Evolutionary conservation across 2,888 invertebrate species (phyloP).

Genomic region (Acholoe squamosa): DNA sequence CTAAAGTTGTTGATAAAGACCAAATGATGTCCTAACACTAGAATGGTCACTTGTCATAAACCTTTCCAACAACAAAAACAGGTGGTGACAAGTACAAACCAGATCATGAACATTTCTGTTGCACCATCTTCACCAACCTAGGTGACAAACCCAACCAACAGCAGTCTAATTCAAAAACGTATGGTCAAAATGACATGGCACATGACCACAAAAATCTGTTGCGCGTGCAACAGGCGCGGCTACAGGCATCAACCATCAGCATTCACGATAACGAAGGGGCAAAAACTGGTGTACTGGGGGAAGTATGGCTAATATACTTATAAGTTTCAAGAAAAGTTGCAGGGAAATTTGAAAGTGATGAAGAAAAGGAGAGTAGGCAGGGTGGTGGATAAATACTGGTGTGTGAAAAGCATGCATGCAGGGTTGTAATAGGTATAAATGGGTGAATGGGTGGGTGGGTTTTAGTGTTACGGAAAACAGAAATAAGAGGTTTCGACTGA

Average conservation of each 20-base stretch:
- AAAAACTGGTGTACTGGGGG: not conserved
- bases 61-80: not conserved
- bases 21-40: not conserved
- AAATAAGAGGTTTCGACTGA: slow-evolving; percentile 52
- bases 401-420: slow-evolving; percentile 44
- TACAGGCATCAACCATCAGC: slow-evolving; percentile 7
- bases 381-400: not conserved
- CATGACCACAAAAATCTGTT: slow-evolving; percentile 17
- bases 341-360: not conserved
- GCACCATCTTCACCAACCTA: too few relatives aligned
- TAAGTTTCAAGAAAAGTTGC: not conserved
- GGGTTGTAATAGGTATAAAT: not conserved
- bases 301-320: not conserved
- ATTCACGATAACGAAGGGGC: not conserved
- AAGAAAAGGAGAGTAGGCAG: not conserved
- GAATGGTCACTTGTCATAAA: not conserved
- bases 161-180: too few relatives aligned
- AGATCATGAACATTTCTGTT: not conserved
- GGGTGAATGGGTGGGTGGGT: slow-evolving; percentile 17
- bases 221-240: not conserved
- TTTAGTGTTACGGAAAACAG: slow-evolving; percentile 40
- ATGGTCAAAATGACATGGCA: slow-evolving; percentile 20
- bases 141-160: too few relatives aligned
- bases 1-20: not conserved
- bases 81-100: not conserved